phyloP scores from a whole-genome alignment of 2,113 vertebrate genomes.

The Oryzias woworae region DNA sequence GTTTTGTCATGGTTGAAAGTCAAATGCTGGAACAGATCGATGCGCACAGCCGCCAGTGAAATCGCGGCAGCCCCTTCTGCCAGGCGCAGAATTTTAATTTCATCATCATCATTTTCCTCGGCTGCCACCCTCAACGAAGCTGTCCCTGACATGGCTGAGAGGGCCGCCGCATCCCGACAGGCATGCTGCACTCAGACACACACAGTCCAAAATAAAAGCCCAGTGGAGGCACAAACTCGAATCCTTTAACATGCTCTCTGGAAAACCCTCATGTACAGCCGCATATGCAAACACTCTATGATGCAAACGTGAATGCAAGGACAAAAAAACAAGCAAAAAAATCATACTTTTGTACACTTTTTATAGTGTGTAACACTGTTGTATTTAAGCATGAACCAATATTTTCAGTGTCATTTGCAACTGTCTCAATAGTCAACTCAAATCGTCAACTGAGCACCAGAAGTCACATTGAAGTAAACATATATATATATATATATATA shows the following conservation, averaged over 20 bases:
- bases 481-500: too few relatives aligned
- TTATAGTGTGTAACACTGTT: too few relatives aligned
- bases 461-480: too few relatives aligned
- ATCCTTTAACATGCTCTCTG: constrained; percentile 24
- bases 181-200: constrained; percentile 25
- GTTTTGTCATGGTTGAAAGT: constrained; percentile 99
- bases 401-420: too few relatives aligned
- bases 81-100: constrained; percentile 95
- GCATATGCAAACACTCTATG: constrained; percentile 18
- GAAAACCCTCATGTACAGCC: constrained; percentile 15
- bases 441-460: too few relatives aligned
- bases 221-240: constrained; percentile 25
- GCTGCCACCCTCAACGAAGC: constrained; percentile 84
- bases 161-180: constrained; percentile 70
- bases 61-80: constrained; percentile 91
- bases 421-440: too few relatives aligned
- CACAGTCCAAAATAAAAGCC: constrained; percentile 26
- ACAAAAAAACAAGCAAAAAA: too few relatives aligned
- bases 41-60: constrained; percentile 88
- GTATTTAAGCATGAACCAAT: too few relatives aligned
- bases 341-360: neutral
- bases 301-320: constrained; percentile 1
- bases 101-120: constrained; percentile 86
- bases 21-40: constrained; percentile 99
- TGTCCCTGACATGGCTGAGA: constrained; percentile 78